Percentiles rank a stretch among this genome's conserved stretches.
These are phyloP conservation scores for Callipepla squamata DNA, from an alignment of 2,113 vertebrate genomes.

Conservation along the genomic window DNA sequence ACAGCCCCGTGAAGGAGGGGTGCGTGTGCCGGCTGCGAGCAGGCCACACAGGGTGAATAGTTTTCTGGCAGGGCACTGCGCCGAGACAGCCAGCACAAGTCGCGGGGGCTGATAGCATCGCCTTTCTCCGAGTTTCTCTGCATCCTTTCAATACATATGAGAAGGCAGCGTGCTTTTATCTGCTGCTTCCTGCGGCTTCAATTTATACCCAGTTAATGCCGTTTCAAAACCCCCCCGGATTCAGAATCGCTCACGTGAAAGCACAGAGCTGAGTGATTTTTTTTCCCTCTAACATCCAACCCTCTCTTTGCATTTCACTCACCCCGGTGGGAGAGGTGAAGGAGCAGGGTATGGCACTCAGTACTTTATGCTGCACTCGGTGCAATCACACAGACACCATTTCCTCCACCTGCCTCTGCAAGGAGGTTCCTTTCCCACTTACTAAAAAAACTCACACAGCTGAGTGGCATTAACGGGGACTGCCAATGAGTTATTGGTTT, in stretches of 20 bases:
- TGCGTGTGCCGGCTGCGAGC: not conserved
- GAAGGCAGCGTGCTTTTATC: not conserved
- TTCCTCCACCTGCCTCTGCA: not conserved
- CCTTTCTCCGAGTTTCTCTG: not conserved
- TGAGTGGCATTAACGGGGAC: not conserved
- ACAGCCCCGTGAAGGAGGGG: not conserved
- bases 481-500: not conserved
- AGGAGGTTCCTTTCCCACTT: not conserved
- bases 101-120: not conserved
- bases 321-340: not conserved
- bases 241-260: not conserved
- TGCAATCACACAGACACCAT: not conserved
- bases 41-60: fast-evolving
- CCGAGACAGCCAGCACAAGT: not conserved
- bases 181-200: not conserved
- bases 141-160: not conserved
- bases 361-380: not conserved
- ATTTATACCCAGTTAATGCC: not conserved
- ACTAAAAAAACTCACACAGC: not conserved
- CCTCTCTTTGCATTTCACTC: not conserved
- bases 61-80: not conserved
- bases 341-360: not conserved
- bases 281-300: not conserved
- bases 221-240: not conserved
- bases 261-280: not conserved